Evolutionary conservation across 2,113 vertebrate genomes (phyloP).

Genomic region (Hemiscyllium ocellatum): DNA sequence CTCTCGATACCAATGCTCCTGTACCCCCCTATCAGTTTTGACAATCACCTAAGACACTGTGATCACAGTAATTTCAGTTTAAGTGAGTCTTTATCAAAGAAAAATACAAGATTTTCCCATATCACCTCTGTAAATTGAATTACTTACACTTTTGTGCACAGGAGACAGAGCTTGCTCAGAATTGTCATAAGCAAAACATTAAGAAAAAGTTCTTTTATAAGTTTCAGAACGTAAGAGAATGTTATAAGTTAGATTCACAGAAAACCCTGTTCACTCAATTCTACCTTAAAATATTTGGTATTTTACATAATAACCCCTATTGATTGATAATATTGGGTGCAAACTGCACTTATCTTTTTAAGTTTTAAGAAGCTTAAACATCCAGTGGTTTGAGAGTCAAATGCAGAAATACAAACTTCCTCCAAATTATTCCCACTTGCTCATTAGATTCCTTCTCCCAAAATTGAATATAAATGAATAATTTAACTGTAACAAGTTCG

Average conservation of each 20-base stretch:
- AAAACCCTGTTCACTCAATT: background rate
- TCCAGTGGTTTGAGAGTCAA: background rate
- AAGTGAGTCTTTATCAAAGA: background rate
- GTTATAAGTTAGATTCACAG: background rate
- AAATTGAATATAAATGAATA: background rate
- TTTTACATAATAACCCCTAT: no score
- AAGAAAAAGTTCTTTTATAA: slow-evolving; percentile 41
- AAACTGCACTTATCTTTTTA: background rate
- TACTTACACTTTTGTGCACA: background rate
- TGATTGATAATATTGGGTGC: background rate
- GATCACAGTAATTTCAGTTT: background rate
- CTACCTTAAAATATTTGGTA: background rate
- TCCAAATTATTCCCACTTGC: background rate
- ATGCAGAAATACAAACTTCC: background rate
- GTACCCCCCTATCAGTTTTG: background rate
- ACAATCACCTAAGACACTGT: background rate
- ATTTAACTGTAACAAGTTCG: background rate
- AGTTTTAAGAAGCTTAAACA: background rate
- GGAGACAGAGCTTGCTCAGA: background rate
- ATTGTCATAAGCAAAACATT: background rate
- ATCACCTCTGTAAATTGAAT: background rate
- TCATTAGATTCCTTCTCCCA: background rate
- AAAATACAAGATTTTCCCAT: background rate
- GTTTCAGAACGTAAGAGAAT: background rate
- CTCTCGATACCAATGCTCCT: background rate